Evolutionary conservation across 1,140 invertebrate genomes (phyloP), one percentile per base, ranked within the genome.

Genomic region (Heliconius melpomene): DNA sequence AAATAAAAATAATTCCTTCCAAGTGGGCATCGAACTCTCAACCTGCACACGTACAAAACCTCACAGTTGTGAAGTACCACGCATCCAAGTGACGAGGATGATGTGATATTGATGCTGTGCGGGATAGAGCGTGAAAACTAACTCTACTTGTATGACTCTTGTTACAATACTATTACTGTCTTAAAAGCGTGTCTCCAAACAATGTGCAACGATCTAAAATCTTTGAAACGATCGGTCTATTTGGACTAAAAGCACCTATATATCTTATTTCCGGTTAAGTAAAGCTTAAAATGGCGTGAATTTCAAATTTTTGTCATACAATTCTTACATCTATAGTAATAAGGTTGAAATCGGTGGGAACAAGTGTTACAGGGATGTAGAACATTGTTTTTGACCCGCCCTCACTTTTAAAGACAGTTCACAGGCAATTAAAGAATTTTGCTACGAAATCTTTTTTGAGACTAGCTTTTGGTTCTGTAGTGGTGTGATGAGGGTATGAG

Each of bases 361-460:
- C 60, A 29, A 13, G 23, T 66, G 11, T 66, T 13, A 29, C 13
- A 66, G 60, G 13, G 60, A 66, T 66, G 60, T 66, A 66, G 26
- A 66, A 50, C 73, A 50, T 70, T 77, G 57, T 77, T 77, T 71
- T 66, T 29, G 75, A 38, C 36, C 60, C 75, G 60, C 75, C 75
- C 75, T 77, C n/a, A 77, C 75, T 60, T 11, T 77, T 77, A 71
- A 70, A 70, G 75, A 77, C 57, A 40, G 26, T 77, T 77, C 60
- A 38, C 32, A 26, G 75, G 66, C 75, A 77, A 77, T 77, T 77
- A 77, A 70, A 32, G 75, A 77, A 70, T 52, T 38, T 40, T 75
- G 38, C 8, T 36, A 8, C 6, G 74, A 60, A 38, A 38, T 77
- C 38, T 70, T 71, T 36, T 60, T 29, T 18, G 9, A 70, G 1